Evolutionary conservation across 1,140 invertebrate genomes (phyloP).

Genomic region (Macrobrachium nipponense): DNA sequence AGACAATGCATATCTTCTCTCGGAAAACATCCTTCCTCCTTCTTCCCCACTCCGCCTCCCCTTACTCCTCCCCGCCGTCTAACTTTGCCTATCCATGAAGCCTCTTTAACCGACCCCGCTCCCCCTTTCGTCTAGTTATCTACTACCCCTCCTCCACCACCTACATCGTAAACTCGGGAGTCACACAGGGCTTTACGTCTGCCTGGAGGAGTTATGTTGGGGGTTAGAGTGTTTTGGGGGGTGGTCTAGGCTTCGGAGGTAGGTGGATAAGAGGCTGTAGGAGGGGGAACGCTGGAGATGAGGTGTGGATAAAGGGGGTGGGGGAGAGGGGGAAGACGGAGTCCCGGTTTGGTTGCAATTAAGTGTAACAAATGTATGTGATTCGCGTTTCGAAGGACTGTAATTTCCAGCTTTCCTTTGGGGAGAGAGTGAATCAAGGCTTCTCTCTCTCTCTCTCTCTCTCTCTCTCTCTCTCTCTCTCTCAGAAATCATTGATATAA

Average conservation of each 20-base stretch:
- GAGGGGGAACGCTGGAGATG: not conserved
- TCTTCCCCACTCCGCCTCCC: not conserved
- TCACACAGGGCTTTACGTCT: no score
- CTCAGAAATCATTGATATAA: not conserved
- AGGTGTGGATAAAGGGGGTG: not conserved
- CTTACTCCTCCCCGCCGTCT: not conserved
- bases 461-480: conserved; percentile 6
- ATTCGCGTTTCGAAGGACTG: conserved; percentile 36
- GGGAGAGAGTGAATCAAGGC: not conserved
- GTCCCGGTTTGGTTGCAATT: conserved; percentile 34
- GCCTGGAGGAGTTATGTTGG: no score
- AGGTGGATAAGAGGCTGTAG: not conserved
- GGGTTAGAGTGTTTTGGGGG: not conserved
- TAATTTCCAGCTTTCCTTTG: conserved; percentile 29
- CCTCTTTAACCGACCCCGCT: not conserved
- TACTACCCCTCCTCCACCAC: conserved; percentile 9
- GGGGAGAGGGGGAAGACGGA: not conserved
- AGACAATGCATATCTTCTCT: no score
- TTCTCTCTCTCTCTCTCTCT: not conserved
- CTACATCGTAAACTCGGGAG: not conserved
- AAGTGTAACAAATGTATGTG: conserved; percentile 51
- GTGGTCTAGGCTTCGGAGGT: not conserved
- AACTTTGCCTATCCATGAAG: not conserved
- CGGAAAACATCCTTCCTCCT: not conserved
- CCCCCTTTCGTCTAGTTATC: not conserved